Base-by-base conservation (phyloP, 1,140 invertebrate species). In the Drosophila pseudoobscura region DNA sequence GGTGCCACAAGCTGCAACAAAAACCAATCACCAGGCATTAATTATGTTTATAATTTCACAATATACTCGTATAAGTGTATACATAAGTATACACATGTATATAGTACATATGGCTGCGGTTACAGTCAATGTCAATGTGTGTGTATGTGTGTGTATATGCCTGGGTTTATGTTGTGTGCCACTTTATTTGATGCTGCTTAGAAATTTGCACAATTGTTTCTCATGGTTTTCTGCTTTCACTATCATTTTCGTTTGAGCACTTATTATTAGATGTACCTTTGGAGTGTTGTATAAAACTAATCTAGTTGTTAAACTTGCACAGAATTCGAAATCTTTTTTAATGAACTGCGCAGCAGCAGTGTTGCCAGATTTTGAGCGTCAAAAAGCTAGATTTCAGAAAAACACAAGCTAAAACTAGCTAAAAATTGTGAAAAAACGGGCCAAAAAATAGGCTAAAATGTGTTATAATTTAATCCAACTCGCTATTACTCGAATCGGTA, bases 1-100 rank as follows among this genome's bases (percentile, higher is more conserved):
- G 35, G 35, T 39, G 35, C 35, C 66, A 69, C 63, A 69, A 69
- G 20, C 64, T 70, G 66, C 45, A 55, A 55, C 53, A 24, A n/a
- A 9, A 15, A 29, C 24, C 29, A 29, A 47, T 43, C 44, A 49
- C 35, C 17, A 49, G 17, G 9, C 22, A 69, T 47, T 43, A 56
- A 69, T 68, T 69, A 35, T 56, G n/a, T 17, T n/a, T 56, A 24
- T 56, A 45, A 20, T 45, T 26, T 26, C 24, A 26, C 24, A 15
- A 22, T 43, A 5, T 24, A 13, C 20, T 24, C 52, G 41, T 46
- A 15, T 17, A 6, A 15, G n/a, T 63, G 58, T 45, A 20, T 63
- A 41, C 41, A 58, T 24, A 9, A 31, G 5, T 3, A 20, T 13
- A 41, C 35, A 43, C 15, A 53, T 24, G 26, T 20, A 20, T 20